Conservation (phyloP, 2,113 vertebrate genomes). For the Tenrec ecaudatus region DNA sequence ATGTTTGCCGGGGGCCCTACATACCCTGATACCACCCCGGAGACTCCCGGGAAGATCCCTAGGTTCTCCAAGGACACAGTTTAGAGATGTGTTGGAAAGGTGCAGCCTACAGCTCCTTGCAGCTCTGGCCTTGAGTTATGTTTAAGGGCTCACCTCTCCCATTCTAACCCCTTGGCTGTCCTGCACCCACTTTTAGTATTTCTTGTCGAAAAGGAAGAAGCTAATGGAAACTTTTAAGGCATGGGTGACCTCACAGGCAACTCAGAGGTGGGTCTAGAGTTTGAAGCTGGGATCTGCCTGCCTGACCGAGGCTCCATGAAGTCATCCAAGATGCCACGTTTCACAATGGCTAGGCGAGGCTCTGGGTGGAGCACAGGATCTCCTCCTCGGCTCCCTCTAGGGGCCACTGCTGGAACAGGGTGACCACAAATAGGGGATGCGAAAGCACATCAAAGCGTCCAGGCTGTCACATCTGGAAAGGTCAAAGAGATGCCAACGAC, state of each 20-base stretch:
- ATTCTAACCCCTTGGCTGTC: not conserved
- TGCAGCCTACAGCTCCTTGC: not conserved
- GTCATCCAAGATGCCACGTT: conserved; percentile 82
- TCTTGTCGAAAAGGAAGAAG: not conserved
- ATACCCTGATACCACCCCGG: not conserved
- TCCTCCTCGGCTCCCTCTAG: conserved; percentile 70
- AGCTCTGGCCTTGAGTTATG: not conserved
- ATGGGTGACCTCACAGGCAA: not conserved
- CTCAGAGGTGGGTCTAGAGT: not conserved
- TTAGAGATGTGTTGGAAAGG: not conserved
- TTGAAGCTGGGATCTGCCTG: conserved; percentile 44
- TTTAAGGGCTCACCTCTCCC: not conserved
- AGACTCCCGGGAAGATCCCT: not conserved
- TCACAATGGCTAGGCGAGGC: not conserved
- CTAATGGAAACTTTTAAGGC: not conserved
- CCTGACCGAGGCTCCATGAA: conserved; percentile 67
- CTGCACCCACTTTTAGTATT: not conserved
- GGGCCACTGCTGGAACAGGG: not conserved
- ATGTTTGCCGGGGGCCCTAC: not conserved
- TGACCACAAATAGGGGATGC: conserved; percentile 53
- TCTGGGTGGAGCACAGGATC: conserved; percentile 72
- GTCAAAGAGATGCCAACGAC: not conserved
- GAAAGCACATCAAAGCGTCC: conserved; percentile 34
- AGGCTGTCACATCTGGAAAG: not conserved
- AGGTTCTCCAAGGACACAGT: not conserved